These are phyloP conservation scores for Bothrops jararaca DNA, from an alignment of 2,113 vertebrate species.

Conservation along the genomic window DNA sequence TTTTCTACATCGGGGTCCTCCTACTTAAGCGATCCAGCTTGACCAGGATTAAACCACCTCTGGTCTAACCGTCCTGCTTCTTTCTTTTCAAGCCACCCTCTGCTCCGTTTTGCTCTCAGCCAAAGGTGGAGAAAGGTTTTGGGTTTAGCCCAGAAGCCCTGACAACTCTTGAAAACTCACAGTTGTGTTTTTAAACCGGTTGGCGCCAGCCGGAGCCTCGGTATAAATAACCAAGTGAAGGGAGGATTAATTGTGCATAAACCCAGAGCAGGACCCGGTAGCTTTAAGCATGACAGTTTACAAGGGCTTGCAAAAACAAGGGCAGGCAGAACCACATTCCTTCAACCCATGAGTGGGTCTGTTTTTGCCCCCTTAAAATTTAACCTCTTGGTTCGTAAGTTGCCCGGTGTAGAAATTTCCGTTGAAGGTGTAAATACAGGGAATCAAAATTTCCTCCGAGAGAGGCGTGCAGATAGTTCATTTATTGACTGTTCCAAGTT, in stretches of 20 bases:
- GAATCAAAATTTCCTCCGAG: no score
- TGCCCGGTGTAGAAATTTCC: no score
- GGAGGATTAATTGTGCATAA: constrained; percentile 11
- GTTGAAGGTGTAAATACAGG: no score
- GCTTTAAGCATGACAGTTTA: background rate
- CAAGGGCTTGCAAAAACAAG: background rate
- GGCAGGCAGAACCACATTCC: background rate
- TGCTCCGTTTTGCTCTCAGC: background rate
- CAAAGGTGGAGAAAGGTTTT: background rate
- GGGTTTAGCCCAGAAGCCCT: background rate
- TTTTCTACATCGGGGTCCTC: no score
- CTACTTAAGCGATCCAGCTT: background rate
- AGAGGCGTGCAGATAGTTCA: background rate
- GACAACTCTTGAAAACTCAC: background rate
- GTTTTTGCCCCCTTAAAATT: background rate
- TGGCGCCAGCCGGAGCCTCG: background rate
- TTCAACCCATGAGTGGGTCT: background rate
- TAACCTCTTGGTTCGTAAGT: background rate
- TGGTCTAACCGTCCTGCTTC: background rate
- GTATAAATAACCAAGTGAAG: background rate
- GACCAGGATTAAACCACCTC: background rate
- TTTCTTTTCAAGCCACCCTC: background rate
- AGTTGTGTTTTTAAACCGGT: background rate
- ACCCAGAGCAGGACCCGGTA: rapidly evolving
- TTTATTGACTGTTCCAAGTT: background rate